phyloP scores from a whole-genome alignment of 2,888 invertebrate genomes.

The Hedya salicella region DNA sequence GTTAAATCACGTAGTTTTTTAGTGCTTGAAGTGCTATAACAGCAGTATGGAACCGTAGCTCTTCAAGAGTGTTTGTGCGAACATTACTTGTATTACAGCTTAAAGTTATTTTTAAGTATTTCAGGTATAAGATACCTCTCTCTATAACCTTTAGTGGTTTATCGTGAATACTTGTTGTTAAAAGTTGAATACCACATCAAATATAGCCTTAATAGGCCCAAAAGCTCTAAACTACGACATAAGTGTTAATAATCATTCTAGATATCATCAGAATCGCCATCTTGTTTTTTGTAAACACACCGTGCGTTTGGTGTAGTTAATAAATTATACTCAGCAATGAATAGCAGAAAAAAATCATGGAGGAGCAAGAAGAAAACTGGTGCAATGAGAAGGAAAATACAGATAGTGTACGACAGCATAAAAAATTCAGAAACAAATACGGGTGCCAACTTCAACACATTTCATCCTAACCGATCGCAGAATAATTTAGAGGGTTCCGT shows the following conservation, averaged over 20 bases:
- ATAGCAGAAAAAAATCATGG: neutral
- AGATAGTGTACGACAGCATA: constrained; percentile 1
- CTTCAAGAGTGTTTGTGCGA: constrained; percentile 3
- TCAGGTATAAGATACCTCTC: neutral
- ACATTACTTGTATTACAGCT: neutral
- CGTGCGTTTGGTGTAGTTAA: neutral
- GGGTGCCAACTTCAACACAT: neutral
- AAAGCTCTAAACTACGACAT: neutral
- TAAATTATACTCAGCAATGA: neutral
- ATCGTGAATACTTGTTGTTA: neutral
- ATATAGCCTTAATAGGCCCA: neutral
- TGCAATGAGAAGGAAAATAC: constrained; percentile 4
- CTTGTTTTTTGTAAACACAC: neutral
- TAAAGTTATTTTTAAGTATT: constrained; percentile 1
- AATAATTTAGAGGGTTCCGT: constrained; percentile 2
- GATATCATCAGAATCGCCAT: neutral
- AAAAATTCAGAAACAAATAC: neutral
- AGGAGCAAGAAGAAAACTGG: constrained; percentile 4
- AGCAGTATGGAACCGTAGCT: neutral
- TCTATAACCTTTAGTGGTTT: constrained; percentile 2
- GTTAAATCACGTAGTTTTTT: neutral
- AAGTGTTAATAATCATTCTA: constrained; percentile 4
- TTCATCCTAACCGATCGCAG: neutral
- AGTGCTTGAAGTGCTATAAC: neutral
- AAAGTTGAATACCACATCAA: neutral